Evolutionary conservation across 2,888 invertebrate genomes (phyloP).

Genomic region (Aporophyla lueneburgensis): DNA sequence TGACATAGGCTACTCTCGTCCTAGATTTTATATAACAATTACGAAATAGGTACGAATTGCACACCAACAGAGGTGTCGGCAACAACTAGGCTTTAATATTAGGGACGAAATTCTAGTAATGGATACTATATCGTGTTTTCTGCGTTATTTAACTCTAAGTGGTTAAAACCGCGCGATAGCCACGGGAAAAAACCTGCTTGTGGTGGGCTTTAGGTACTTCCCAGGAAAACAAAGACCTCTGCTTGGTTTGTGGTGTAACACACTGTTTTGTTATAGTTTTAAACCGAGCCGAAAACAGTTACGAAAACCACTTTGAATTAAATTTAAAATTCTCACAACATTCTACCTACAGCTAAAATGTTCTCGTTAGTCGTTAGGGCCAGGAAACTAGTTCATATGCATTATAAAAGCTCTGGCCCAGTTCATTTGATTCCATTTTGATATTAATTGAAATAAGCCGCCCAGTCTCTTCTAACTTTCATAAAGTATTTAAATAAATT

Average conservation of each 20-base stretch:
- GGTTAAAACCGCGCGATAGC: background rate
- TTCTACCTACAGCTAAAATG: constrained; percentile 19
- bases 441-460: constrained; percentile 24
- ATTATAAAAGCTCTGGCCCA: constrained; percentile 18
- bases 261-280: no score
- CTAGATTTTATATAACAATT: no score
- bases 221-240: background rate
- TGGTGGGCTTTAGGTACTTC: background rate
- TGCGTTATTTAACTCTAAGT: background rate
- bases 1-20: background rate
- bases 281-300: background rate
- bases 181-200: no score
- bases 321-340: background rate
- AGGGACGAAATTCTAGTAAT: background rate
- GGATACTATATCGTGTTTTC: background rate
- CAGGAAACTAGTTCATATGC: constrained; percentile 35
- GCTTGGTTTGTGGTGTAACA: no score
- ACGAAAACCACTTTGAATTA: constrained; percentile 8
- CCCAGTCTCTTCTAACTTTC: background rate
- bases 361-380: constrained; percentile 17
- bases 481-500: background rate
- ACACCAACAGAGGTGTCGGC: no score
- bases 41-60: background rate
- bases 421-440: constrained; percentile 31
- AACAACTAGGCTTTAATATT: background rate